Base-by-base conservation (phyloP, 1,140 invertebrate genomes). In the Bombus sibiricus region DNA sequence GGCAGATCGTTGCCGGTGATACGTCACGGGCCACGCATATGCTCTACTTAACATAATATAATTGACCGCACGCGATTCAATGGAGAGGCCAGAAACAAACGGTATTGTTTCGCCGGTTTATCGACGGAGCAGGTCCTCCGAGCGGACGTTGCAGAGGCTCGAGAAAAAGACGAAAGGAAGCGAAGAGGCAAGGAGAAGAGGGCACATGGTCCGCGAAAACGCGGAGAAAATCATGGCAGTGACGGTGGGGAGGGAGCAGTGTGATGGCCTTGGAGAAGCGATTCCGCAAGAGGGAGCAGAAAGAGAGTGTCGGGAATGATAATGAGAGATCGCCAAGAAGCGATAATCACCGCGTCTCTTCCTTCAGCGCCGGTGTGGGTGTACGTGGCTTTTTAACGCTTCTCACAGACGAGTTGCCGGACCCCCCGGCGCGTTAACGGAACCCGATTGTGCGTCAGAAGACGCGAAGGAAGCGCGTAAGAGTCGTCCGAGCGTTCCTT, bases 31-130 rank as follows among this genome's bases (percentile, higher is more conserved):
- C 77, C 86, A 87, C 86, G 89, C 88, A 83, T 87, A 90, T 89
- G 91, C 91, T 92, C 91, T 91, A 92, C 85, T 92, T 92, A 92
- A 92, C 91, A 92, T 92, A 92, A 91, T 92, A 92, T 92, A 92
- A 92, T 92, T 92, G 91, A 92, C 91, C 91, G 86, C 91, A 90
- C 89, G 90, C 91, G 75, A 91, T 91, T 91, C 91, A 89, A 92
- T 90, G 89, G 85, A 87, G 69, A 41, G 69, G 83, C 86, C 88
- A 85, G 76, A 87, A 87, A 92, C 83, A 90, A 90, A 90, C 80
- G 81, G 88, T 84, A 90, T 89, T 89, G 88, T 89, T 80, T 77
- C 22, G 32, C 22, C 41, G 71, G 41, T 72, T 68, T 43, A 43
- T 72, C 71, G 39, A 12, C 37, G 37, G 4, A 32, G 15, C 71